Percentiles rank a stretch among this genome's conserved stretches.
phyloP scores from a whole-genome alignment of 2,888 invertebrate genomes.

The Leuctra nigra region DNA sequence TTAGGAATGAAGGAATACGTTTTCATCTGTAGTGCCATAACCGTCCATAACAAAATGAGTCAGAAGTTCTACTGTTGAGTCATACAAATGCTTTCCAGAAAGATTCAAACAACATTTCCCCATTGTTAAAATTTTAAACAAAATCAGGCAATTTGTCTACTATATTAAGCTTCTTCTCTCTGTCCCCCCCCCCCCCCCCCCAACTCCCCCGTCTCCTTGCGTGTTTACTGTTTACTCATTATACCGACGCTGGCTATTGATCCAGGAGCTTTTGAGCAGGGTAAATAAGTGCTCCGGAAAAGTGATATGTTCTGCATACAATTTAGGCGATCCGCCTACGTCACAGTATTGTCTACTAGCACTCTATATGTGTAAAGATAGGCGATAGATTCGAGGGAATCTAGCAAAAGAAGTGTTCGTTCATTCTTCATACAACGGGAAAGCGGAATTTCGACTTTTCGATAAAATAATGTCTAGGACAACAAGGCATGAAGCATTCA shows the following conservation, averaged over 20 bases:
- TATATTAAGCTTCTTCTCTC: constrained; percentile 21
- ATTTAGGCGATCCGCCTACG: constrained; percentile 31
- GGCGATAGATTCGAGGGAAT: not conserved
- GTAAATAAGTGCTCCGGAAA: constrained; percentile 33
- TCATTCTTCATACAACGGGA: no score
- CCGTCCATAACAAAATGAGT: no score
- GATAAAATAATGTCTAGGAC: no score
- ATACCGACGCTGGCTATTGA: constrained; percentile 30
- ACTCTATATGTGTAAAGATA: no score
- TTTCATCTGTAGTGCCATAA: no score
- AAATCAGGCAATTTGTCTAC: constrained; percentile 21
- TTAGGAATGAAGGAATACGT: no score
- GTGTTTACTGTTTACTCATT: constrained; percentile 34
- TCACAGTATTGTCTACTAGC: constrained; percentile 30
- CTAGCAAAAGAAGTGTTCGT: no score
- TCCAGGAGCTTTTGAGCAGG: constrained; percentile 32
- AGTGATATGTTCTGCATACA: constrained; percentile 33
- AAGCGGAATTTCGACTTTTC: no score
- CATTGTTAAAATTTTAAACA: constrained; percentile 16
- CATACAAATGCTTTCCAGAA: no score
- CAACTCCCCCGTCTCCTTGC: constrained; percentile 27
- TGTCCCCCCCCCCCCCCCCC: constrained; percentile 23
- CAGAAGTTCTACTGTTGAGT: no score
- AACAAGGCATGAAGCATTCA: no score
- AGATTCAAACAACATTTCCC: constrained; percentile 17